phyloP scores from a whole-genome alignment of 2,888 invertebrate genomes.

The Druceiella hillmani region DNA sequence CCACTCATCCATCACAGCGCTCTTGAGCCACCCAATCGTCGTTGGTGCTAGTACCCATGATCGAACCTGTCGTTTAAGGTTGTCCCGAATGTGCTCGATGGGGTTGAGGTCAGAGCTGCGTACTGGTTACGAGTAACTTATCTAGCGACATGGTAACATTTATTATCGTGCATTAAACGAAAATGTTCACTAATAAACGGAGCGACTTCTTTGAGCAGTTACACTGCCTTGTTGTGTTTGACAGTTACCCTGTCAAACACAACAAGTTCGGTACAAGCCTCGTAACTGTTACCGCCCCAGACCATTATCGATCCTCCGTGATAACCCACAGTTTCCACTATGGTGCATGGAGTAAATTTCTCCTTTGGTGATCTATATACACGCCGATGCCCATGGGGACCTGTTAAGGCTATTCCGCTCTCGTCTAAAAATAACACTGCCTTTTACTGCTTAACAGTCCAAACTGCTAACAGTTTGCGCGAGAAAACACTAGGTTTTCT shows the following conservation, averaged over 20 bases:
- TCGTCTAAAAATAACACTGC: conserved; percentile 2
- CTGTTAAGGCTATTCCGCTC: neutral
- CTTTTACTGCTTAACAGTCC: no score
- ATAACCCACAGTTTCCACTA: conserved; percentile 7
- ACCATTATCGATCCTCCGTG: conserved; percentile 7
- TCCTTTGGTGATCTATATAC: no score
- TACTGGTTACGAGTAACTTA: conserved; percentile 20
- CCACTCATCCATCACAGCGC: conserved; percentile 3
- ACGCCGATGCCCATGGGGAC: neutral
- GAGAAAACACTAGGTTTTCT: no score
- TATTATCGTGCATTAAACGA: no score
- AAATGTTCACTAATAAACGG: conserved; percentile 19
- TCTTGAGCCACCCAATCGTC: conserved; percentile 20
- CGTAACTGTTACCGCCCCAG: conserved; percentile 3
- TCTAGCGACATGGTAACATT: conserved; percentile 17
- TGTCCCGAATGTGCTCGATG: conserved; percentile 24
- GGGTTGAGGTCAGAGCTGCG: conserved; percentile 23
- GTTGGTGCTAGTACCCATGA: conserved; percentile 19
- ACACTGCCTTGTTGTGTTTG: conserved; percentile 14
- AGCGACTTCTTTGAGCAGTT: conserved; percentile 19
- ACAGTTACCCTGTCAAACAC: no score
- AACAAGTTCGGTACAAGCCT: conserved; percentile 2
- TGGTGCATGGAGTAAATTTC: no score
- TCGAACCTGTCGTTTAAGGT: conserved; percentile 21
- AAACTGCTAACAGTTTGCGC: no score